A percentile compares a stretch with the other conserved stretches of the same genome.
These are phyloP conservation scores for Tadarida brasiliensis DNA, from an alignment of 2,797 vertebrate species.

Conservation along the genomic window DNA sequence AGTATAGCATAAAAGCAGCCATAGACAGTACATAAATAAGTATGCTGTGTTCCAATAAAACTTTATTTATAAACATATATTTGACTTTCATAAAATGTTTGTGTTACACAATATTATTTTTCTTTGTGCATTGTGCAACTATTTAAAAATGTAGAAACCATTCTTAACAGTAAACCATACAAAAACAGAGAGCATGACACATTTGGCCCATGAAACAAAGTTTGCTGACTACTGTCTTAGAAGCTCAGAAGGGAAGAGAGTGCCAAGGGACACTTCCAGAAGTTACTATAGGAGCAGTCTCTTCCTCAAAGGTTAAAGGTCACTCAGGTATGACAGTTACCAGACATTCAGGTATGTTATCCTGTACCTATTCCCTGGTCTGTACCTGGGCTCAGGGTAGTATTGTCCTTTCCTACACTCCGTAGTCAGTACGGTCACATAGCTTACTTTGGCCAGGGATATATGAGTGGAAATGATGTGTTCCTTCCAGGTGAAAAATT, in stretches of 20 bases:
- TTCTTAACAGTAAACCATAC: not conserved
- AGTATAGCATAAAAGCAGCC: not conserved
- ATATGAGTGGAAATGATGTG: not conserved
- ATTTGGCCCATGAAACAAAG: not conserved
- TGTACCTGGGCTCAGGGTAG: not conserved
- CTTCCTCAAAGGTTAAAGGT: not conserved
- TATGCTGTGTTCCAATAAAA: constrained; percentile 3
- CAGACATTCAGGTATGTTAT: not conserved
- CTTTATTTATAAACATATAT: constrained; percentile 27
- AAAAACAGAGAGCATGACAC: constrained; percentile 18
- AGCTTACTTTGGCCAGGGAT: not conserved
- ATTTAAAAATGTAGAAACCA: constrained; percentile 43
- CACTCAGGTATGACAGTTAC: not conserved
- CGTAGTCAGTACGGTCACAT: not conserved
- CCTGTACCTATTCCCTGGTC: not conserved
- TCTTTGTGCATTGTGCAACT: not conserved
- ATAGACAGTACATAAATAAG: not conserved
- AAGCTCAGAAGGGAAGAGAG: constrained; percentile 15
- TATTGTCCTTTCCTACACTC: not conserved
- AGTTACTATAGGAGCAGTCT: not conserved
- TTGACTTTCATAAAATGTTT: constrained; percentile 35
- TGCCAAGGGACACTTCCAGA: not conserved
- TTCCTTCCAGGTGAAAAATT: constrained; percentile 1
- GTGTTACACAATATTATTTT: constrained; percentile 45
- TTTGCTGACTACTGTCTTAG: constrained; percentile 18